Conservation (phyloP, 2,797 vertebrate genomes). For the Gouania willdenowi region DNA sequence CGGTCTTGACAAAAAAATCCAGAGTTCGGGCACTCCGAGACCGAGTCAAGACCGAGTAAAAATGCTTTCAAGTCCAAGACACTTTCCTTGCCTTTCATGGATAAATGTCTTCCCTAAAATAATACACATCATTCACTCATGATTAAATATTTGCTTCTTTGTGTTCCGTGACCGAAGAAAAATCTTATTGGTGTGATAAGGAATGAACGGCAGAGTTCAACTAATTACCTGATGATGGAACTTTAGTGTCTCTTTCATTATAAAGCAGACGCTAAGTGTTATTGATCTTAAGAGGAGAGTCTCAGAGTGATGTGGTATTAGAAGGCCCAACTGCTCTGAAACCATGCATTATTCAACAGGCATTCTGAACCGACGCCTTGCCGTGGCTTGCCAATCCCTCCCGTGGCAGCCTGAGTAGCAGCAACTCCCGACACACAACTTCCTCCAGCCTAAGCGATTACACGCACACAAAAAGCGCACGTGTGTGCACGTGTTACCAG, state of each 20-base stretch:
- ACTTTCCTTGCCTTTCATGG: too few species aligned
- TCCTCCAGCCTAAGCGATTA: slow-evolving; percentile 3
- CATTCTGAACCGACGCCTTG: slow-evolving; percentile 60
- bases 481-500: not conserved
- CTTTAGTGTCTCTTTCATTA: slow-evolving; percentile 79
- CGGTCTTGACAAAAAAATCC: too few species aligned
- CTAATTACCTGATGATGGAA: slow-evolving; percentile 78
- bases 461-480: slow-evolving; percentile 2
- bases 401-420: slow-evolving; percentile 61
- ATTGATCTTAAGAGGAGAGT: slow-evolving; percentile 83
- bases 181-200: slow-evolving; percentile 30
- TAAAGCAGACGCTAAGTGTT: slow-evolving; percentile 88
- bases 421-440: slow-evolving; percentile 36
- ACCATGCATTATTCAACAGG: slow-evolving; percentile 88
- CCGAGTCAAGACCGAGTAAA: too few species aligned
- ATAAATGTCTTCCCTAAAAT: too few species aligned
- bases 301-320: slow-evolving; percentile 82
- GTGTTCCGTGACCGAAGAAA: slow-evolving; percentile 14
- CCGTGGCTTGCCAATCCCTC: slow-evolving; percentile 72
- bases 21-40: too few species aligned
- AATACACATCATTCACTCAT: slow-evolving; percentile 32
- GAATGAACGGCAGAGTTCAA: slow-evolving; percentile 49
- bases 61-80: too few species aligned
- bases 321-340: slow-evolving; percentile 76
- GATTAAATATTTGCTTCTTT: slow-evolving; percentile 31